These are phyloP conservation scores for Spizaetus ornatus DNA, from an alignment of 2,113 vertebrate genomes.

Conservation along the genomic window DNA sequence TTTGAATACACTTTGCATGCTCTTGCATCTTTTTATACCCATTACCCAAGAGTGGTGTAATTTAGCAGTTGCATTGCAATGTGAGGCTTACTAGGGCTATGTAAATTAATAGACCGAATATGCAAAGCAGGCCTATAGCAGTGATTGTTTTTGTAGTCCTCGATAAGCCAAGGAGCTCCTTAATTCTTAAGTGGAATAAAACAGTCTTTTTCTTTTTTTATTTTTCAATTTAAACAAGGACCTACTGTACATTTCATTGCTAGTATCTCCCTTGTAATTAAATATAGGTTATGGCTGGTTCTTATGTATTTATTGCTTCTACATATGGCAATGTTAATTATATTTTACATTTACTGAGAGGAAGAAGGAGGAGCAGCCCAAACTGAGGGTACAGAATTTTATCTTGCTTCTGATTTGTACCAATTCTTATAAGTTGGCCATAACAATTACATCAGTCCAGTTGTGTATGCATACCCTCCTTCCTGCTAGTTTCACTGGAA, in stretches of 20 bases:
- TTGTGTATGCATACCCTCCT: neutral
- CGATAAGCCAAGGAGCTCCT: conserved; percentile 56
- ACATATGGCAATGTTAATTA: conserved; percentile 32
- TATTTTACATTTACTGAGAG: neutral
- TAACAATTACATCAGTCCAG: neutral
- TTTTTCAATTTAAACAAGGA: conserved; percentile 61
- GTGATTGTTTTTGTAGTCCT: conserved; percentile 70
- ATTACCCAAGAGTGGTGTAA: conserved; percentile 52
- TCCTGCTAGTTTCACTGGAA: neutral
- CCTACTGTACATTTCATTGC: conserved; percentile 17
- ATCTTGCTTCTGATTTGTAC: neutral
- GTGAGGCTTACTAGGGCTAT: conserved; percentile 28
- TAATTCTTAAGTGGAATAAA: conserved; percentile 63
- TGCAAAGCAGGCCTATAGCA: conserved; percentile 61
- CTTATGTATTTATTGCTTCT: conserved; percentile 37
- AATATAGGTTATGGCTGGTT: neutral
- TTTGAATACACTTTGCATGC: conserved; percentile 27
- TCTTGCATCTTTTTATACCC: conserved; percentile 16
- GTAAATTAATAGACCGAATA: conserved; percentile 69
- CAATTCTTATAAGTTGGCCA: neutral
- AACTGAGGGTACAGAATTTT: neutral
- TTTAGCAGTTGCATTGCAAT: conserved; percentile 44
- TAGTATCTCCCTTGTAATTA: conserved; percentile 51
- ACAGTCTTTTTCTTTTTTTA: neutral
- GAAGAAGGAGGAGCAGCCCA: neutral